A percentile compares a stretch with the other conserved stretches of the same genome.
Conservation (phyloP, 2,797 vertebrate genomes). For the Meda fulgida region DNA sequence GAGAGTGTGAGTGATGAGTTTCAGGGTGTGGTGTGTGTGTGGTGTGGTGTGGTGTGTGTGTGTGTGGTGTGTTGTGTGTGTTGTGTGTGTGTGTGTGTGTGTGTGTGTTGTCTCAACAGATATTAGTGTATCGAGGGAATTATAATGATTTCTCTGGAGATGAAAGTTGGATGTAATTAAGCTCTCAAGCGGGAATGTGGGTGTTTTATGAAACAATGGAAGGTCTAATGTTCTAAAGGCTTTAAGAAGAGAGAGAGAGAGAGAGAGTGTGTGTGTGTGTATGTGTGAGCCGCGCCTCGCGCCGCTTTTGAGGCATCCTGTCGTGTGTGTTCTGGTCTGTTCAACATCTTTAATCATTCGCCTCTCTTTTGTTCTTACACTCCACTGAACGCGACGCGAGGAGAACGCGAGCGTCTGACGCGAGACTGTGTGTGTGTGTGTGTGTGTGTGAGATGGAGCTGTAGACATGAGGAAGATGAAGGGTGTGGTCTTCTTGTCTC, state of each 20-base stretch:
- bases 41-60: constrained; percentile 36
- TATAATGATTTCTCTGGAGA: constrained; percentile 15
- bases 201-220: no score
- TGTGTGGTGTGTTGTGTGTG: no score
- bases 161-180: constrained; percentile 4
- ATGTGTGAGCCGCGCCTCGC: neutral
- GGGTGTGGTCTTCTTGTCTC: constrained; percentile 34
- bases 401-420: neutral
- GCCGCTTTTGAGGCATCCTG: neutral
- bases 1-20: neutral
- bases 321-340: neutral
- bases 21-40: constrained; percentile 32
- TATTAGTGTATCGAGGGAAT: constrained; percentile 20
- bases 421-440: neutral
- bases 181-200: neutral
- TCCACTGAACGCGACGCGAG: constrained; percentile 3
- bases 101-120: constrained; percentile 12
- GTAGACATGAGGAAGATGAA: constrained; percentile 9
- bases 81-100: no score
- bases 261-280: neutral
- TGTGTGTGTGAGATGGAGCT: neutral
- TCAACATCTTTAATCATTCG: neutral
- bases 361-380: constrained; percentile 32
- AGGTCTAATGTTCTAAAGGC: neutral
- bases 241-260: fast-evolving